These are phyloP conservation scores for Heliconius nattereri DNA, from an alignment of 1,140 invertebrate genomes.

Conservation along the genomic window DNA sequence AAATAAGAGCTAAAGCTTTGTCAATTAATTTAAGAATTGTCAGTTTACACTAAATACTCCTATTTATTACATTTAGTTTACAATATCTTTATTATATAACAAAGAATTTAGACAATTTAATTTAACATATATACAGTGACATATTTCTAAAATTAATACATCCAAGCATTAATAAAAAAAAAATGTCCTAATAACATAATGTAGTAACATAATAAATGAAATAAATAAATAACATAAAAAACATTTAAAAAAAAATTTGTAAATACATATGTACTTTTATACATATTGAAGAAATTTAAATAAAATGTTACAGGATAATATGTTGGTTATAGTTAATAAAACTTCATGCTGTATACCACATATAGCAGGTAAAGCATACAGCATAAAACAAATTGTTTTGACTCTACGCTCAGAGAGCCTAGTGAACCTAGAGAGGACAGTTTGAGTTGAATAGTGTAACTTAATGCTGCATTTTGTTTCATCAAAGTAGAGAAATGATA, in stretches of 20 bases:
- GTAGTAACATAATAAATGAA: neutral
- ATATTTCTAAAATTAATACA: neutral
- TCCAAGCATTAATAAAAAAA: neutral
- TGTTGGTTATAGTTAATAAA: neutral
- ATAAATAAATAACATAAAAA: conserved; percentile 4
- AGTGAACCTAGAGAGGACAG: too few relatives aligned
- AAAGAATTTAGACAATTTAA: neutral
- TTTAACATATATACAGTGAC: neutral
- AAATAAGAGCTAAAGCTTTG: neutral
- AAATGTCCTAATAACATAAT: neutral
- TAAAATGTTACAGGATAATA: neutral
- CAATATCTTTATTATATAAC: neutral
- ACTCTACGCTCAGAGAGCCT: too few relatives aligned
- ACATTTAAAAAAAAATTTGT: neutral
- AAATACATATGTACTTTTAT: neutral
- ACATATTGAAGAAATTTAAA: neutral
- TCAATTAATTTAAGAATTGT: neutral
- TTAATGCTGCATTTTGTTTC: too few relatives aligned
- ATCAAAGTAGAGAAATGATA: too few relatives aligned
- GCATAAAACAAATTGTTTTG: too few relatives aligned
- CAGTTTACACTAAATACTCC: neutral
- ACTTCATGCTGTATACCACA: too few relatives aligned
- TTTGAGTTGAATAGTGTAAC: too few relatives aligned
- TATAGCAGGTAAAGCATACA: too few relatives aligned
- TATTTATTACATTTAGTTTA: neutral